Conservation (phyloP, 1,140 invertebrate species). For the Physella acuta region DNA sequence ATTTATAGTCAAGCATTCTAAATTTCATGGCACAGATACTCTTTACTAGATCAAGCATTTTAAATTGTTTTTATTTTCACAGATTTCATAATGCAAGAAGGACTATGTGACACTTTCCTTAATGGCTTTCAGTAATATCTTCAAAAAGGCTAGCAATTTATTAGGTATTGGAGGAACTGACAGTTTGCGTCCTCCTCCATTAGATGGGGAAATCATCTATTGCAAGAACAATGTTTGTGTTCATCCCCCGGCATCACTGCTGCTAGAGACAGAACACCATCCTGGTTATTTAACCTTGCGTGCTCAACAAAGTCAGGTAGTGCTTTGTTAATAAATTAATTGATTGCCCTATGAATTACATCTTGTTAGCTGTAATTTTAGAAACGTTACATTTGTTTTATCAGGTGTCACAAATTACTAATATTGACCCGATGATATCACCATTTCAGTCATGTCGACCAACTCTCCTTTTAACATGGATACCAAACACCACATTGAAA, state of each 20-base stretch:
- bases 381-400: neutral
- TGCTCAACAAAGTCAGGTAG: constrained; percentile 66
- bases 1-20: too few relatives aligned
- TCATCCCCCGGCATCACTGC: constrained; percentile 80
- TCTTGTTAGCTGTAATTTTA: neutral
- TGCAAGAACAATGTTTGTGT: constrained; percentile 91
- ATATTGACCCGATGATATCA: too few relatives aligned
- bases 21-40: too few relatives aligned
- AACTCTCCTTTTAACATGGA: constrained; percentile 88
- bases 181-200: constrained; percentile 49
- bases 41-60: too few relatives aligned
- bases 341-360: neutral
- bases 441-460: constrained; percentile 63
- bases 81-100: too few relatives aligned
- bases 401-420: too few relatives aligned
- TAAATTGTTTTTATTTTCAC: too few relatives aligned
- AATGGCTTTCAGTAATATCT: constrained; percentile 55
- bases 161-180: constrained; percentile 47
- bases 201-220: constrained; percentile 60
- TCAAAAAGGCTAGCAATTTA: constrained; percentile 55
- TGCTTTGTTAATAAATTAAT: too few relatives aligned
- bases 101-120: too few relatives aligned
- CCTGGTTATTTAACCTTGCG: constrained; percentile 88
- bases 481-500: constrained; percentile 84
- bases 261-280: constrained; percentile 81